These are phyloP conservation scores for Argya squamiceps DNA, from an alignment of 2,797 vertebrate species.

Conservation along the genomic window DNA sequence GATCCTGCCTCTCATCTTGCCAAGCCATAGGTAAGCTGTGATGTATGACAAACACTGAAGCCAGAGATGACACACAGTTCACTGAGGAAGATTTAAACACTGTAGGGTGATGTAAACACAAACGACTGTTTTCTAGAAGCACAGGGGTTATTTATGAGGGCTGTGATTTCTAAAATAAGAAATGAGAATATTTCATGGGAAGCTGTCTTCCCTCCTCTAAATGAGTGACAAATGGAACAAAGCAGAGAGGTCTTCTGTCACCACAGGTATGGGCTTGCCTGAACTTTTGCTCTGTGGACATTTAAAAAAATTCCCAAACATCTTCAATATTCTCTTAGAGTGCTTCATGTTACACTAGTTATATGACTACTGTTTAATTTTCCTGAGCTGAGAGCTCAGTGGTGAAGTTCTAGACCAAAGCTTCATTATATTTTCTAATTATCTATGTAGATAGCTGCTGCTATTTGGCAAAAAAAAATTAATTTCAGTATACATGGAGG, in stretches of 20 bases:
- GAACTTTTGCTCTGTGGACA: not conserved
- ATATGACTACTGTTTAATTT: not conserved
- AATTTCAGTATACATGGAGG: not conserved
- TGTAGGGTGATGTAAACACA: not conserved
- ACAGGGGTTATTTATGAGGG: not conserved
- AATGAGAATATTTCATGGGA: not conserved
- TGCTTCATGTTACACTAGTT: not conserved
- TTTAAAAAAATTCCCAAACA: not conserved
- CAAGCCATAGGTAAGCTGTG: not conserved
- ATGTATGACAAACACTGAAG: not conserved
- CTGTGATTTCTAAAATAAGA: not conserved
- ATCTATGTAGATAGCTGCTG: not conserved
- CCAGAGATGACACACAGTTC: not conserved
- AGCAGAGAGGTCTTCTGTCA: not conserved
- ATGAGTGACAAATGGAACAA: not conserved
- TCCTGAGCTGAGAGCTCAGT: not conserved
- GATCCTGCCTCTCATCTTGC: not conserved
- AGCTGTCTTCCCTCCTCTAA: not conserved
- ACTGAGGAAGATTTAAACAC: not conserved
- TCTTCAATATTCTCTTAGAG: not conserved
- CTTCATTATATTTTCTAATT: slow-evolving; percentile 8
- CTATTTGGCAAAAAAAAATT: slow-evolving; percentile 14
- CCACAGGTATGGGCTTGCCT: not conserved
- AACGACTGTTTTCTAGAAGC: not conserved
- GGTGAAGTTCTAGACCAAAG: not conserved